Base-by-base conservation (phyloP, 2,888 invertebrate genomes). In the Drosophila buzzatii region DNA sequence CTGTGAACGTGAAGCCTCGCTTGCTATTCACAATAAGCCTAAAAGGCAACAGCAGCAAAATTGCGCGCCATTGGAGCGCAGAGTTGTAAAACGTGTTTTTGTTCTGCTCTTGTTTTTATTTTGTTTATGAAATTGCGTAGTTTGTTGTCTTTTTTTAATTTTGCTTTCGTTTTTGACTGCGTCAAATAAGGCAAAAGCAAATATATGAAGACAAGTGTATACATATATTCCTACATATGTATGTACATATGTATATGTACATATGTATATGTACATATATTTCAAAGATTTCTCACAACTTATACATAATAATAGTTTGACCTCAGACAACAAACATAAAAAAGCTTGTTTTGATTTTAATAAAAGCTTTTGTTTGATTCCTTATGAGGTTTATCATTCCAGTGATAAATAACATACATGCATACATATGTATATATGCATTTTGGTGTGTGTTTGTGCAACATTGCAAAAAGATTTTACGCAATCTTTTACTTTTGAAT, bases 41-140 rank as follows among this genome's bases (percentile, higher is more conserved):
- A 69, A 69, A 72, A 76, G 70, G 76, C 75, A 80, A 71, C 70
- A 80, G 66, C 71, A 76, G 70, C 59, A 77, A 70, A 78, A 84
- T 80, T 85, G 88, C 88, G 85, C 85, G 83, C 85, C 80, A 85
- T 72, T 76, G 82, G 70, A 71, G 67, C 76, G 65, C 70, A 73
- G 73, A 85, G 89, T 85, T 85, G 85, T 88, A 88, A 85, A 85
- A 85, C 85, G 79, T 88, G 85, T 85, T 85, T 85, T 87, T 82
- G 80, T 82, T 82, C 78, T 78, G 73, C 49, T 60, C 56, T 6
- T 59, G 59, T 45, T 59, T 20, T 60, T 39, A 16, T 67, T 57
- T 53, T 74, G 64, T 63, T 39, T 16, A 67, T 49, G 79, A 81
- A 84, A 87, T 82, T 84, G 83, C 88, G 88, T 85, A 88, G 83